These are phyloP conservation scores for Bryconaethiops microstoma DNA, from an alignment of 2,797 vertebrate genomes.

Conservation along the genomic window DNA sequence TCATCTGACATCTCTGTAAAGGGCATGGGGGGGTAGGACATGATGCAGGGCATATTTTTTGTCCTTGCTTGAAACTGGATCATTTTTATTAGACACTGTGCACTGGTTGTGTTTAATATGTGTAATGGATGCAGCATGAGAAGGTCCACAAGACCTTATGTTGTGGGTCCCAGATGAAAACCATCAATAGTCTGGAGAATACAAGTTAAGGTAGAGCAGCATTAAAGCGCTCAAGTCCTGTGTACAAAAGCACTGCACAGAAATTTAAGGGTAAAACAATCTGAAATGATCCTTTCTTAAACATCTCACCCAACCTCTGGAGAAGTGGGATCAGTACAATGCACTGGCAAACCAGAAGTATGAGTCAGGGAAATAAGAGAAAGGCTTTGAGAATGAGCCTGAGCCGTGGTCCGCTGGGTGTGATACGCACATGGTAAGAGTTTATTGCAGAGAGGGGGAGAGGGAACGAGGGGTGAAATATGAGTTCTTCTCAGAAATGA, in stretches of 20 bases:
- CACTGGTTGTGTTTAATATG: not conserved
- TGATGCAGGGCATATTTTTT: not conserved
- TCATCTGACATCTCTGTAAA: not conserved
- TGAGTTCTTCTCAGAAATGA: slow-evolving; percentile 67
- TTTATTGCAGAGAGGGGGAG: not conserved
- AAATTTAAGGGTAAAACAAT: not conserved
- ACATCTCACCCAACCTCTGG: not conserved
- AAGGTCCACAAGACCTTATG: not conserved
- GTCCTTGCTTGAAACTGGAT: not conserved
- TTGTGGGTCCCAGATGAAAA: not conserved
- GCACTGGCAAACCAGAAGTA: not conserved
- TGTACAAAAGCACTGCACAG: not conserved
- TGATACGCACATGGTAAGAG: not conserved
- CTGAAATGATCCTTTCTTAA: not conserved
- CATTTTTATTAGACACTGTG: not conserved
- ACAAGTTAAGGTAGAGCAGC: not conserved
- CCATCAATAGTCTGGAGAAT: not conserved
- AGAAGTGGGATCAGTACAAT: not conserved
- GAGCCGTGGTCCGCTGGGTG: not conserved
- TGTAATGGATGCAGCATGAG: slow-evolving; percentile 6
- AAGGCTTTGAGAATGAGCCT: not conserved
- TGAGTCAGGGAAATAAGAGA: not conserved
- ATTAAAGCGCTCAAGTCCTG: not conserved
- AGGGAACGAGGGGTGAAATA: slow-evolving; percentile 20
- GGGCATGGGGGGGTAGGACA: not conserved